Conservation (phyloP, 2,888 invertebrate species). For the Mythimna pallens region DNA sequence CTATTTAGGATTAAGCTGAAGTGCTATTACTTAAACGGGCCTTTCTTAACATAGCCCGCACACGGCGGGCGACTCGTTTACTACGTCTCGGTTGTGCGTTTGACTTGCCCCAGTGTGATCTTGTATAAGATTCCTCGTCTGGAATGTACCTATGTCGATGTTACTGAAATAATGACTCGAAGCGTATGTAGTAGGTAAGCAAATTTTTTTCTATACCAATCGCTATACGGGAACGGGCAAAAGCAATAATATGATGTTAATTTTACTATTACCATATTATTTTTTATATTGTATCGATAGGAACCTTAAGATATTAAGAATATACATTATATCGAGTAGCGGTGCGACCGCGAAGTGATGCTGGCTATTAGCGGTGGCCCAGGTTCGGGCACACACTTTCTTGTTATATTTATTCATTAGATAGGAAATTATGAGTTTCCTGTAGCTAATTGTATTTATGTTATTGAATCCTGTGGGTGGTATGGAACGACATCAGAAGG, state of each 20-base stretch:
- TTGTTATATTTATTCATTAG: constrained; percentile 90
- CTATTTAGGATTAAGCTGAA: constrained; percentile 89
- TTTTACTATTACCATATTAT: constrained; percentile 91
- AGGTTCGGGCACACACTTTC: constrained; percentile 81
- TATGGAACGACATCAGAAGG: constrained; percentile 87
- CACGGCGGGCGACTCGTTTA: constrained; percentile 83
- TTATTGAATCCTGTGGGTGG: constrained; percentile 88
- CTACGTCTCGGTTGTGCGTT: constrained; percentile 90
- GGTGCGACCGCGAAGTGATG: constrained; percentile 89
- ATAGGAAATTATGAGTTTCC: constrained; percentile 90
- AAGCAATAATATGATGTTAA: constrained; percentile 91
- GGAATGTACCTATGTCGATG: constrained; percentile 84
- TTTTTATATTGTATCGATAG: constrained; percentile 90
- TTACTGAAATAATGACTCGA: constrained; percentile 84
- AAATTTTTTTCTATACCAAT: constrained; percentile 90
- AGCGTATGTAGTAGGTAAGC: constrained; percentile 88
- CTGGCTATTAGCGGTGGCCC: constrained; percentile 86
- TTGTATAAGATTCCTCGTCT: constrained; percentile 81
- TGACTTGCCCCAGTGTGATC: constrained; percentile 89
- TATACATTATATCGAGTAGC: constrained; percentile 85
- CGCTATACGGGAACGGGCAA: constrained; percentile 91
- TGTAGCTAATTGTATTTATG: constrained; percentile 90
- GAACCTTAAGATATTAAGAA: constrained; percentile 87
- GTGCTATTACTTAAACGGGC: constrained; percentile 90
- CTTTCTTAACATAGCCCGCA: constrained; percentile 75